These are phyloP conservation scores for Peromyscus californicus DNA, from an alignment of 2,113 vertebrate species.

Conservation along the genomic window DNA sequence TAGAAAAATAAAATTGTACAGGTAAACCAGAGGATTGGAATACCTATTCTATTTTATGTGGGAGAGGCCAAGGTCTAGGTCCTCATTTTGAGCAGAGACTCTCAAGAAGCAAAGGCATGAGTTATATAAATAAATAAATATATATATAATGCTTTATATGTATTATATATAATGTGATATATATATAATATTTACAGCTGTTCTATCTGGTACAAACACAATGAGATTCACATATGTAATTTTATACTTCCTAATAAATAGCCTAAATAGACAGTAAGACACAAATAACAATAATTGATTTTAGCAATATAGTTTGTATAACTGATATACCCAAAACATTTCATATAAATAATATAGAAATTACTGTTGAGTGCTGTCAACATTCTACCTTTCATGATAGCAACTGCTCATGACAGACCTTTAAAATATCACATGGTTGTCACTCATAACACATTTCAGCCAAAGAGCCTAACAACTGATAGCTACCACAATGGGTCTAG, in stretches of 20 bases:
- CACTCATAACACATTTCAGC: not conserved
- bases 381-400: not conserved
- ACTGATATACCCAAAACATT: not conserved
- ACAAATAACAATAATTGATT: not conserved
- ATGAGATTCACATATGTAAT: not conserved
- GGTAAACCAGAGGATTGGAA: not conserved
- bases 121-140: too few relatives aligned
- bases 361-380: not conserved
- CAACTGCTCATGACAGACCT: not conserved
- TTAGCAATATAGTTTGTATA: not conserved
- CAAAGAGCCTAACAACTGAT: not conserved
- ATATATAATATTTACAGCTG: not conserved
- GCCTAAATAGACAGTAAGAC: not conserved
- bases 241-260: not conserved
- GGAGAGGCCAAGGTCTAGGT: not conserved
- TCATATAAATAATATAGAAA: slow-evolving; percentile 14
- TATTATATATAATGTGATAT: too few relatives aligned
- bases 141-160: too few relatives aligned
- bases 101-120: not conserved
- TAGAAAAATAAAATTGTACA: slow-evolving; percentile 21
- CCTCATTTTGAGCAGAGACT: not conserved
- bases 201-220: not conserved
- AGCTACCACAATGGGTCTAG: not conserved
- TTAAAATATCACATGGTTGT: not conserved
- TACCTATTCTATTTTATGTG: not conserved